Evolutionary conservation across 2,113 vertebrate genomes (phyloP).

Genomic region (Notothenia coriiceps): DNA sequence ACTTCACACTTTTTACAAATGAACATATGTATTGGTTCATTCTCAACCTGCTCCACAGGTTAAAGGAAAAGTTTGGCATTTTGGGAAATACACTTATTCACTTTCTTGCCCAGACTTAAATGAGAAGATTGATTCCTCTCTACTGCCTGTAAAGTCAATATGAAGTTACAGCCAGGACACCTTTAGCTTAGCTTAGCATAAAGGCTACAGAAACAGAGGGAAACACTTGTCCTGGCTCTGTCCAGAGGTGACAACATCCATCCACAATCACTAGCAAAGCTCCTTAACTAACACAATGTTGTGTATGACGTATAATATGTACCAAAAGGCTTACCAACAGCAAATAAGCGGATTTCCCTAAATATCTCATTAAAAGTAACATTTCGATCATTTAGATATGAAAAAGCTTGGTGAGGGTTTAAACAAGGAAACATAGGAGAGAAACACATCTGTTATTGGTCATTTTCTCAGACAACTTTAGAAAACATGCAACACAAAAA

Average conservation of each 20-base stretch:
- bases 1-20: background rate
- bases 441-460: background rate
- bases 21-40: background rate
- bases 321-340: background rate
- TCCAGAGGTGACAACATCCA: background rate
- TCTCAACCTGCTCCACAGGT: background rate
- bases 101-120: background rate
- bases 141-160: background rate
- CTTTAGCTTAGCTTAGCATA: background rate
- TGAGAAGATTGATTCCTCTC: background rate
- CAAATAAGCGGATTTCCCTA: background rate
- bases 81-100: background rate
- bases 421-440: background rate
- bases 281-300: background rate
- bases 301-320: background rate
- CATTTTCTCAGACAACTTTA: background rate
- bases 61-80: conserved; percentile 9
- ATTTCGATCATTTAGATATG: background rate
- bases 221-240: background rate
- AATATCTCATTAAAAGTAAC: background rate
- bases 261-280: background rate
- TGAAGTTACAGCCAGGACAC: background rate
- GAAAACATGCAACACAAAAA: conserved; percentile 31
- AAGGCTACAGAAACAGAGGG: background rate
- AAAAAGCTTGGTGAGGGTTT: background rate